phyloP scores from a whole-genome alignment of 2,113 vertebrate genomes.

The Ahaetulla prasina region DNA sequence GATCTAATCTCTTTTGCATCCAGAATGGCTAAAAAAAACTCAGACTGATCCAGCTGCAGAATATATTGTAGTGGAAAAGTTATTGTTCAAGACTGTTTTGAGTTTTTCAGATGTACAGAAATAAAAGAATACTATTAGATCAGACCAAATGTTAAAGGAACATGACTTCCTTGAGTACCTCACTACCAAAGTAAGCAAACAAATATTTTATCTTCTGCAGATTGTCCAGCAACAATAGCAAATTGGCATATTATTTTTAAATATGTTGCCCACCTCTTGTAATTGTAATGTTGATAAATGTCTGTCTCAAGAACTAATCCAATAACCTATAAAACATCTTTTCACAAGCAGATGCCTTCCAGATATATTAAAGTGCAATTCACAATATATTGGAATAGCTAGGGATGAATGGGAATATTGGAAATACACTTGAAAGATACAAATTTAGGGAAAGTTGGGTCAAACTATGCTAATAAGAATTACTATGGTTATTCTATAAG shows the following conservation, averaged over 20 bases:
- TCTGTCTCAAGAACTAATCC: neutral
- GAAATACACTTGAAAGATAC: neutral
- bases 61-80: neutral
- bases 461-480: neutral
- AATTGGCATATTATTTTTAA: neutral
- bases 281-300: neutral
- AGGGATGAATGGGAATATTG: neutral
- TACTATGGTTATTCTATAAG: neutral
- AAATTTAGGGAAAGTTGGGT: neutral
- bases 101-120: neutral
- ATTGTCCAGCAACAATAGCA: neutral
- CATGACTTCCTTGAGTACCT: neutral
- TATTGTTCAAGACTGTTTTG: neutral
- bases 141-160: neutral
- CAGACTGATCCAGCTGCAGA: neutral
- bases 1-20: neutral
- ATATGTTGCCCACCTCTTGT: neutral
- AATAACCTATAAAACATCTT: neutral
- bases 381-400: neutral
- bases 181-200: neutral
- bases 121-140: neutral
- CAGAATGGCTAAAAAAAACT: neutral
- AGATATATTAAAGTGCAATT: neutral
- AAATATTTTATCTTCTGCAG: neutral
- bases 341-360: neutral